Evolutionary conservation across 2,888 invertebrate species (phyloP).

Genomic region (Stenurella melanura): DNA sequence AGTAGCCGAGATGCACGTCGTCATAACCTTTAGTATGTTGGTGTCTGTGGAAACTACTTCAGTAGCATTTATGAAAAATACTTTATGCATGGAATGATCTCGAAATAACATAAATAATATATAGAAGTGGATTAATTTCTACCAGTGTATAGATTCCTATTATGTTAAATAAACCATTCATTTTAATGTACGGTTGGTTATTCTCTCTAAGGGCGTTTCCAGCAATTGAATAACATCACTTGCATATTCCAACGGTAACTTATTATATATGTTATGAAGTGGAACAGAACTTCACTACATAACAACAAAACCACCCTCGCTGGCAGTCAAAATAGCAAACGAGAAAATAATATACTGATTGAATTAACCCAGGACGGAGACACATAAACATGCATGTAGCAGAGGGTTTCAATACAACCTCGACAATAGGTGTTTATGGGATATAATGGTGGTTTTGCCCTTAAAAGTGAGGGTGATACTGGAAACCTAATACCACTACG

Average conservation of each 20-base stretch:
- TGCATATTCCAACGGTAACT: constrained; percentile 52
- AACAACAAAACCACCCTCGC: constrained; percentile 59
- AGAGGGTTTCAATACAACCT: constrained; percentile 48
- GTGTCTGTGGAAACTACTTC: too few relatives aligned
- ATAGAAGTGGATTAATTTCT: too few relatives aligned
- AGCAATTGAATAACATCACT: constrained; percentile 37
- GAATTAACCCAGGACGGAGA: constrained; percentile 59
- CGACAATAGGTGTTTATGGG: constrained; percentile 47
- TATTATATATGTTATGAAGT: constrained; percentile 42
- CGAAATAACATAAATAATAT: too few relatives aligned
- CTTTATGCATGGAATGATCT: too few relatives aligned
- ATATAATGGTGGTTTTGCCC: constrained; percentile 36
- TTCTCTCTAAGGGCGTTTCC: constrained; percentile 20
- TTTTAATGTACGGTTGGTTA: too few relatives aligned
- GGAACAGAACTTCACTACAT: constrained; percentile 5
- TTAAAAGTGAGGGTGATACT: constrained; percentile 42
- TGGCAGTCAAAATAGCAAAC: constrained; percentile 68
- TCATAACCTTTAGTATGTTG: too few relatives aligned
- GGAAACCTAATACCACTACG: constrained; percentile 39
- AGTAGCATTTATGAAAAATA: too few relatives aligned
- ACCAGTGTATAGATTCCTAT: too few relatives aligned
- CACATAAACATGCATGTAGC: constrained; percentile 52
- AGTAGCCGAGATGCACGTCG: too few relatives aligned
- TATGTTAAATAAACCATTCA: too few relatives aligned
- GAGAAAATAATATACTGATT: constrained; percentile 69